Conservation (phyloP, 2,888 invertebrate genomes). For the Chrysodeixis includens region DNA sequence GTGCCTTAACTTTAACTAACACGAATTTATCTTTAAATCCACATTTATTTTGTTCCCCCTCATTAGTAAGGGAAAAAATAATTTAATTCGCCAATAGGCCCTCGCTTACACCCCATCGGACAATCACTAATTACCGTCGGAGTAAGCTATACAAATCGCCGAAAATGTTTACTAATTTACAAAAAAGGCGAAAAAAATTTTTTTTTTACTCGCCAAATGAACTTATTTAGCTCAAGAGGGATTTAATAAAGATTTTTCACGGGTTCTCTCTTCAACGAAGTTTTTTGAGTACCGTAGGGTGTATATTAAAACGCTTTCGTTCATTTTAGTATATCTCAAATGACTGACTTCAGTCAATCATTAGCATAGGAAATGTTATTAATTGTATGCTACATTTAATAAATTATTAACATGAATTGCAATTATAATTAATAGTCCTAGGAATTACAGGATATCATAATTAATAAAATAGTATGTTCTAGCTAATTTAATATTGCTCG, state of each 20-base stretch:
- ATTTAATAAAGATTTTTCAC: slow-evolving; percentile 89
- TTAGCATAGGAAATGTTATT: too few species aligned
- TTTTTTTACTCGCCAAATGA: slow-evolving; percentile 81
- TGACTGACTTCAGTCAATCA: too few species aligned
- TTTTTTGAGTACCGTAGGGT: slow-evolving; percentile 67
- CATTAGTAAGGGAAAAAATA: slow-evolving; percentile 82
- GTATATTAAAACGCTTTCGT: neutral
- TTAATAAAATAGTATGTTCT: too few species aligned
- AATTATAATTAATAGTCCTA: too few species aligned
- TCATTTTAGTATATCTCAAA: neutral
- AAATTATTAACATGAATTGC: too few species aligned
- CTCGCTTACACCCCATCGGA: slow-evolving; percentile 70
- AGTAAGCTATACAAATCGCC: slow-evolving; percentile 88
- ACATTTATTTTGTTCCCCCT: slow-evolving; percentile 74
- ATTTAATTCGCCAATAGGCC: slow-evolving; percentile 78
- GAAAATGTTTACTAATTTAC: slow-evolving; percentile 88
- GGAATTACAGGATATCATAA: too few species aligned
- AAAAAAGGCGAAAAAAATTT: slow-evolving; percentile 72
- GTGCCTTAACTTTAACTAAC: slow-evolving; percentile 62
- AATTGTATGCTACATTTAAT: too few species aligned
- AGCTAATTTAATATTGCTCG: too few species aligned
- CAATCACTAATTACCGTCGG: slow-evolving; percentile 84
- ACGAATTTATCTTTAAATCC: slow-evolving; percentile 72
- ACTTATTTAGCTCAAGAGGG: slow-evolving; percentile 86
- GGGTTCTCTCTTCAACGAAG: slow-evolving; percentile 79